Base-by-base conservation (phyloP, 2,888 invertebrate species). In the Micoletzkya japonica region DNA sequence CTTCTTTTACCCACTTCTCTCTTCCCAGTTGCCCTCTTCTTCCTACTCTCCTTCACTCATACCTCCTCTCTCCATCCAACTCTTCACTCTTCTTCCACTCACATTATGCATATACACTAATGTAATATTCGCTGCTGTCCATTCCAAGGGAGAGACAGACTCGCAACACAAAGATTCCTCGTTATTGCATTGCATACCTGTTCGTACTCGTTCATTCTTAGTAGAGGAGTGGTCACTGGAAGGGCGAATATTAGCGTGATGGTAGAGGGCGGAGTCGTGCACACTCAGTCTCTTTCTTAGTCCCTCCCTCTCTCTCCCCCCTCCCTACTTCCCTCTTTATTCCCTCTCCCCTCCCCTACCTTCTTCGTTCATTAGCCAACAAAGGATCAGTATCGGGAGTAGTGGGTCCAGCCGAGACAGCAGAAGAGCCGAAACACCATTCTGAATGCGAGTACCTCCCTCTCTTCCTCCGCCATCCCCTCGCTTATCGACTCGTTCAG, bases 351-450 rank as follows among this genome's bases (percentile, higher is more conserved):
- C 63, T 30, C 54, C n/a, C 54, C 24, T 26, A 54, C 54, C 54
- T 54, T 26, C 26, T 54, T 7, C 24, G 54, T 14, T 54, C 54
- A 54, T 7, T 54, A 26, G 17, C 54, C 37, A 66, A 54, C 10
- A 64, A 36, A 1, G 64, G 64, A 36, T 66, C 64, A 10, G 36
- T 54, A 7, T 66, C 64, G 37, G 64, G 64, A 17, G 64, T 66
- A 1, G 54, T 66, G 0, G 54, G 54, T 3, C 64, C 64, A 20
- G 64, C 52, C 10, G 54, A 52, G 54, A 66, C 50, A 2, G 54
- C 64, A 20, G 64, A 66, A 0, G 64, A 54, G 1, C 64, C 64
- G 54, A 66, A 66, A 37, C 64, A 66, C 64, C 64, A 66, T n/a
- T 66, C 64, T 66, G 64, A 52, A 64, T 14, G 10, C 10, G 20